Evolutionary conservation across 2,113 vertebrate genomes (phyloP).

Genomic region (Pomatorhinus ruficollis): DNA sequence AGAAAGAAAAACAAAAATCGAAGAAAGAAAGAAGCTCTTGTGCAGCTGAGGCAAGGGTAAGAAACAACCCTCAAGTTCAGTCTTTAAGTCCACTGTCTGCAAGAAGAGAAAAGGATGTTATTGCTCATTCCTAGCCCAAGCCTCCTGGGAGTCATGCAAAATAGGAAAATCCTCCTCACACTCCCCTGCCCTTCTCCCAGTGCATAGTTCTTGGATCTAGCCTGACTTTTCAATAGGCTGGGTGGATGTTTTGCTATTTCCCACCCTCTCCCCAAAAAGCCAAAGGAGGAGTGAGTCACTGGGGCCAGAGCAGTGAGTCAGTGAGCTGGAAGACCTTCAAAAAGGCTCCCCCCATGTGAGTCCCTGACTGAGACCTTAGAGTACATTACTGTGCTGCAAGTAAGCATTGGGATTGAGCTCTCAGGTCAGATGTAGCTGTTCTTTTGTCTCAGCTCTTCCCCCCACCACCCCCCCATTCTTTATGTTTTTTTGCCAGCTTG

Average conservation of each 20-base stretch:
- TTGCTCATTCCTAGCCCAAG: background rate
- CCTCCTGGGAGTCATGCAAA: background rate
- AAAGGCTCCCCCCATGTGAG: background rate
- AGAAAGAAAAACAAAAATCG: background rate
- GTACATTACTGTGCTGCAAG: background rate
- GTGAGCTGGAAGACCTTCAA: background rate
- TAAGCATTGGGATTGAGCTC: background rate
- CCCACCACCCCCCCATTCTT: accelerated
- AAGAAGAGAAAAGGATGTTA: background rate
- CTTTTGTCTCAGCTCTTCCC: background rate
- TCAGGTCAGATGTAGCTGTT: background rate
- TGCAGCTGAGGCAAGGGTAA: background rate
- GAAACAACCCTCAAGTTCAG: background rate
- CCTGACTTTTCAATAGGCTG: background rate
- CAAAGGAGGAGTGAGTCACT: background rate
- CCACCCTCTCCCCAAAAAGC: background rate
- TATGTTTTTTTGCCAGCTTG: background rate
- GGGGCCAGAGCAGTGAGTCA: background rate
- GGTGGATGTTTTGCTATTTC: background rate
- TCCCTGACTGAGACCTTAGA: background rate
- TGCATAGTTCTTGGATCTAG: background rate
- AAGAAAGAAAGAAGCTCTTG: background rate
- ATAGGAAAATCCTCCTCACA: constrained; percentile 27
- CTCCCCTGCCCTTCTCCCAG: background rate
- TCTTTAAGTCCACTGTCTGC: background rate